Conservation (phyloP, 2,797 vertebrate genomes). For the Falco cherrug region DNA sequence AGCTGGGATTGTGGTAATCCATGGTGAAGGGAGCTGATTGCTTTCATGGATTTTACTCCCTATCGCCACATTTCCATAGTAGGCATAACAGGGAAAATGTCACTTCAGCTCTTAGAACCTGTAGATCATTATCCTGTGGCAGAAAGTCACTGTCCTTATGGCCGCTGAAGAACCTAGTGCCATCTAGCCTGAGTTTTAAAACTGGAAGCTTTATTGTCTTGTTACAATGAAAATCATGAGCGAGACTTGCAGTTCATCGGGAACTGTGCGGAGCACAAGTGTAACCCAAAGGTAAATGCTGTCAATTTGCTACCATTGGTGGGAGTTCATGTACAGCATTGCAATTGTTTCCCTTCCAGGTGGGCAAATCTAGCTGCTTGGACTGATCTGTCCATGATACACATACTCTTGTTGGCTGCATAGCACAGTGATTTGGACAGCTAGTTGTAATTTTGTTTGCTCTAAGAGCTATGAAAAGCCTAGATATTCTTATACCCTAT, state of each 20-base stretch:
- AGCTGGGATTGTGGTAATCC: not conserved
- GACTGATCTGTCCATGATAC: not conserved
- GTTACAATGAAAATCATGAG: slow-evolving; percentile 50
- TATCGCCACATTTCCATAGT: not conserved
- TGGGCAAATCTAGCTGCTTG: not conserved
- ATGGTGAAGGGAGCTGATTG: not conserved
- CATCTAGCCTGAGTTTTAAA: slow-evolving; percentile 44
- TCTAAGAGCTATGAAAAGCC: not conserved
- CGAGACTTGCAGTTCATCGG: slow-evolving; percentile 49
- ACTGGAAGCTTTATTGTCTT: slow-evolving; percentile 56
- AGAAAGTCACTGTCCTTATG: slow-evolving; percentile 29
- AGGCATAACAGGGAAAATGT: not conserved
- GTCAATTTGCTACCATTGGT: slow-evolving; percentile 53
- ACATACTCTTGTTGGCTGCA: not conserved
- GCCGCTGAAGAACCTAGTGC: slow-evolving; percentile 29
- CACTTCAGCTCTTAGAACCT: not conserved
- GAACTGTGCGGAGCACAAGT: slow-evolving; percentile 50
- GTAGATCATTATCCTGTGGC: not conserved
- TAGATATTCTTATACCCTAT: not conserved
- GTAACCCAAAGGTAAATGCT: slow-evolving; percentile 66
- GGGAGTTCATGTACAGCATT: not conserved
- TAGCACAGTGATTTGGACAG: not conserved
- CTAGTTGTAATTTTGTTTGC: not conserved
- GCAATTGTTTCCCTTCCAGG: slow-evolving; percentile 34
- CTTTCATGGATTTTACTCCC: not conserved